These are phyloP conservation scores for Eupithecia insigniata DNA, from an alignment of 2,888 invertebrate genomes.

Conservation along the genomic window DNA sequence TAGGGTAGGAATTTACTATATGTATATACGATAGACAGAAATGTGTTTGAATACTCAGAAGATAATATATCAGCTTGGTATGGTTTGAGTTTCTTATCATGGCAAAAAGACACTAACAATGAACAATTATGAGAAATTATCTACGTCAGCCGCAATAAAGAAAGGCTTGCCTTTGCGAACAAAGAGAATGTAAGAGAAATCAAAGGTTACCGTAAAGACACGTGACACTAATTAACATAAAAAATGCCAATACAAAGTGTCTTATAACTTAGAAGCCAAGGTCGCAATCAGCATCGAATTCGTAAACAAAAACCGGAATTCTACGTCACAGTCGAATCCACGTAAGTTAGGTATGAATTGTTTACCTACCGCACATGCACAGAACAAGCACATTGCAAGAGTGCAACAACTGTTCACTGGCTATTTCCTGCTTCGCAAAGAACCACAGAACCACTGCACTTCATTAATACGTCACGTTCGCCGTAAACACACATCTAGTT, in stretches of 20 bases:
- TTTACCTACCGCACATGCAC: conserved; percentile 59
- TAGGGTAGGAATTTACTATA: not conserved
- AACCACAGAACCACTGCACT: conserved; percentile 54
- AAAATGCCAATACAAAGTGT: conserved; percentile 46
- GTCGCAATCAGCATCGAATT: conserved; percentile 65
- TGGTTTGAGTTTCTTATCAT: conserved; percentile 30
- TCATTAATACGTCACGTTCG: conserved; percentile 54
- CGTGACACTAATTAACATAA: conserved; percentile 41
- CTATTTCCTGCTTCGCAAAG: conserved; percentile 63
- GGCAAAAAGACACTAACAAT: conserved; percentile 16
- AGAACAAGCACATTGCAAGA: conserved; percentile 54
- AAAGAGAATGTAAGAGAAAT: conserved; percentile 14
- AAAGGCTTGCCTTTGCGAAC: conserved; percentile 19
- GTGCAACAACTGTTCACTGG: conserved; percentile 47
- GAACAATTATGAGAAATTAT: conserved; percentile 32
- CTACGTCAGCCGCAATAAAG: conserved; percentile 28
- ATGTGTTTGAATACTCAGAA: conserved; percentile 15
- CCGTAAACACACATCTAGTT: conserved; percentile 62
- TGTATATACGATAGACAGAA: not conserved
- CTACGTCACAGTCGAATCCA: conserved; percentile 70
- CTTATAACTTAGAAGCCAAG: conserved; percentile 66
- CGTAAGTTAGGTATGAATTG: conserved; percentile 56
- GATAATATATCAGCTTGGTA: conserved; percentile 21
- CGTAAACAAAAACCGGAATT: conserved; percentile 77
- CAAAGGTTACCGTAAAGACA: conserved; percentile 17